Base-by-base conservation (phyloP, 1,140 invertebrate species). In the Heliothis subflexa region DNA sequence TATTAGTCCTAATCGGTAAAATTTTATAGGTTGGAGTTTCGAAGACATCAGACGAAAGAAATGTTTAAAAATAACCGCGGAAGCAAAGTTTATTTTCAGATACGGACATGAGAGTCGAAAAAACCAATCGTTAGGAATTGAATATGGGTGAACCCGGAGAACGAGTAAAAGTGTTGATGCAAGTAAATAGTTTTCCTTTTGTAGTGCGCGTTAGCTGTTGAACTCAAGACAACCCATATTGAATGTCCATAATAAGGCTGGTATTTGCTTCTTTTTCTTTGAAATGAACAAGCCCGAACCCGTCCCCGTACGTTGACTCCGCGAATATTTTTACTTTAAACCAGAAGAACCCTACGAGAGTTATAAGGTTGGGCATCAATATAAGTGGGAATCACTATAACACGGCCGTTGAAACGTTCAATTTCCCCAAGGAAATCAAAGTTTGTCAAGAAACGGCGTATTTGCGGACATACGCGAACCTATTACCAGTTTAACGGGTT, bases 21-120 rank as follows among this genome's bases (percentile, higher is more conserved):
- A 40, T 25, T 1, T 25, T 25, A 2, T 73, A 73, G 40, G 71
- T 59, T 57, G 52, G 45, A 45, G 25, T 73, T 25, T 47, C 33
- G 75, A 78, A 54, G 25, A 33, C 28, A 64, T 59, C 61, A 55
- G 54, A 55, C 28, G 73, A 66, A 62, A 49, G 52, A 80, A 76
- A 62, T 80, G 25, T 80, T 74, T 70, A 54, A 45, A 80, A 80
- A 80, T 71, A 68, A 57, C 21, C 78, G 75, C 72, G 78, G 78
- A 80, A 80, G 73, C 57, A 59, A 61, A 71, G 64, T 76, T 71
- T 80, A 80, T 76, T 76, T 80, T 62, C 18, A 45, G n/a, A 59
- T 61, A 59, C 71, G 71, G 71, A 73, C n/a, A 73, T 14, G 13
- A 47, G 55, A 57, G 55, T 45, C 25, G 25, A 54, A 73, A 72